Base-by-base conservation (phyloP, 2,888 invertebrate species). In the Andrena camellia region DNA sequence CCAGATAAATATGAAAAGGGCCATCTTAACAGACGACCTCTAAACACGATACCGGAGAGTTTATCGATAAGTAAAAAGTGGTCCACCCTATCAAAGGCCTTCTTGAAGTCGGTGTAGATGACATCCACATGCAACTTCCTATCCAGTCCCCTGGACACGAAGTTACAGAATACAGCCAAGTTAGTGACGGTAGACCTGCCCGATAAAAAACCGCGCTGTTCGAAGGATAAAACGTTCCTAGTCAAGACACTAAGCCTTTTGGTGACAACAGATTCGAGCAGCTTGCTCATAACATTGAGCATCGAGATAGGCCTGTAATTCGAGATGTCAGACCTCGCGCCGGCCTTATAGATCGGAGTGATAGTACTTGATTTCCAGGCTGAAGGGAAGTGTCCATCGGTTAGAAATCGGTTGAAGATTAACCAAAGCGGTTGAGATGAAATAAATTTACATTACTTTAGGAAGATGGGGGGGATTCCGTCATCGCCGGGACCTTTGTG, bases 201-300 rank as follows among this genome's bases (percentile, higher is more conserved):
- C 10, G 20, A 10, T 3, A 33, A 5, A 31, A 60, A 60, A 5
- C 60, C 60, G 3, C 33, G 60, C n/a, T 29, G 31, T 8, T 60
- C 17, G 2, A 17, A 31, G 7, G n/a, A 31, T 31, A 60, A n/a
- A 2, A 31, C n/a, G 8, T 60, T 60, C 17, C 0, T 60, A n/a
- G 7, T 6, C 5, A 31, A 2, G 2, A 1, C 13, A 0, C 31
- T 13, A 0, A 60, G n/a, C 1, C 33, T 60, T 2, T n/a, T 17
- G 2, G 31, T 31, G 5, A 60, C 31, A n/a, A 60, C 6, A 2
- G 7, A 7, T 33, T 31, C n/a, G 20, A 64, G 1, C 5, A 64
- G 20, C 48, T 48, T 64, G 4, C 42, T 13, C 64, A 64, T 26
- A 6, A 64, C 64, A 42, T 64, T 64, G 10, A 48, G 42, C n/a